Evolutionary conservation across 2,113 vertebrate genomes (phyloP), one percentile per base, ranked within the genome.

Genomic region (Pontoporia blainvillei): DNA sequence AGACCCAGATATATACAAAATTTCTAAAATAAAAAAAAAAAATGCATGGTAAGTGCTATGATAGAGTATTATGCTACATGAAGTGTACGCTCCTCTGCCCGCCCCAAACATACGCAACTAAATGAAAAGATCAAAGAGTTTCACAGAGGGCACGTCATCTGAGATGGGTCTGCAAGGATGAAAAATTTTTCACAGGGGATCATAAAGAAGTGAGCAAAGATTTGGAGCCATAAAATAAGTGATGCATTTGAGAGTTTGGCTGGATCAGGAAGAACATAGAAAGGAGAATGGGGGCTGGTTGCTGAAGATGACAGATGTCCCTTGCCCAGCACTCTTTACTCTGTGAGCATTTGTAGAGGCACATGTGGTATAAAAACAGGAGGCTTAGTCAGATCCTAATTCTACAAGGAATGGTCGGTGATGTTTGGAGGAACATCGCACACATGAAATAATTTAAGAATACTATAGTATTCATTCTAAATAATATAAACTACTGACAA

Each of bases 391-490:
- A 89, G 79, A 82, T 71, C 49, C 31, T 82, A 8, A 57, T 83
- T 8, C 23, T 86, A 54, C 23, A 49, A 71, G 52, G 5, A 90
- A 52, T 62, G 6, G 7, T 94, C 18, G 73, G 34, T 46, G 21
- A 91, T n/a, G 3, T 89, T 41, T 82, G n/a, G 21, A 4, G 49
- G 91, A 85, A 93, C n/a, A 91, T 14, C 66, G 13, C 21, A 39
- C 7, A 64, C 11, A 36, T 36, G 54, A 88, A 69, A 59, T 86
- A 94, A 66, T 29, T 49, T 29, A 62, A 95, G 14, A 34, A 34
- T 23, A 72, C 10, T 1, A 69, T 29, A 44, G 41, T 72, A 82
- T 57, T 73, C 91, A 90, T 66, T 67, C 15, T 82, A 95, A 88
- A 46, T 64, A 57, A 27, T 52, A 31, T n/a, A 41, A 59, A 49